Evolutionary conservation across 1,140 invertebrate species (phyloP), one percentile per base, ranked within the genome.

Genomic region (Plectus sambesii): DNA sequence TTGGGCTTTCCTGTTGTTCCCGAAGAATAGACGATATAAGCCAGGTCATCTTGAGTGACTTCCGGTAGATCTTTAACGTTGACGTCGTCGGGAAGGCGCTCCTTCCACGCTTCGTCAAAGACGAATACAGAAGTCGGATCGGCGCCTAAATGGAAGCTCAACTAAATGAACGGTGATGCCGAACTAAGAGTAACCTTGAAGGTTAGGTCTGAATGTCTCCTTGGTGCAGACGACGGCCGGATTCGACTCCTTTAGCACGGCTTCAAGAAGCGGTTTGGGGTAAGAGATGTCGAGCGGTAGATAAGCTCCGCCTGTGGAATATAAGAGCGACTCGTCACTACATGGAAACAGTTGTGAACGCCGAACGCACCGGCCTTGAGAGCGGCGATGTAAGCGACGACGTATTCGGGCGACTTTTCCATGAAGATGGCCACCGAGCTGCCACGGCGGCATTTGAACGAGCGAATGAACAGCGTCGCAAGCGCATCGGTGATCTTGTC

Each of bases 1-100:
- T 77, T 77, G 9, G 75, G 75, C 60, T 72, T 74, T 20, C 75
- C 75, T n/a, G 75, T 77, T 5, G 75, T 77, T 2, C 75, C 75
- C 8, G 74, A 76, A 0, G 49, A 56, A 25, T 63, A 60, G 0
- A 73, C 74, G 19, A 71, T 66, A 57, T 75, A 75, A 4, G 74
- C 75, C 33, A 76, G 56, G 61, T 72, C 73, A 53, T 73, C 68
- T 22, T 70, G 37, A 15, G 51, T 46, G 1, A 65, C 42, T 4
- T 49, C 36, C 3, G 42, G 42, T 12, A 49, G 49, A 6, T 49
- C 27, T 3, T 41, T 15, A 8, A 49, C 19, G 15, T 36, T 24
- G 50, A 25, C 49, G 19, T 37, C 9, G 22, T 40, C 22, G n/a
- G 30, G 37, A 2, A 15, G 41, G 42, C 19, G 35, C 24, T 24